These are phyloP conservation scores for Misgurnus mizolepis DNA, from an alignment of 2,113 vertebrate genomes.

Conservation along the genomic window DNA sequence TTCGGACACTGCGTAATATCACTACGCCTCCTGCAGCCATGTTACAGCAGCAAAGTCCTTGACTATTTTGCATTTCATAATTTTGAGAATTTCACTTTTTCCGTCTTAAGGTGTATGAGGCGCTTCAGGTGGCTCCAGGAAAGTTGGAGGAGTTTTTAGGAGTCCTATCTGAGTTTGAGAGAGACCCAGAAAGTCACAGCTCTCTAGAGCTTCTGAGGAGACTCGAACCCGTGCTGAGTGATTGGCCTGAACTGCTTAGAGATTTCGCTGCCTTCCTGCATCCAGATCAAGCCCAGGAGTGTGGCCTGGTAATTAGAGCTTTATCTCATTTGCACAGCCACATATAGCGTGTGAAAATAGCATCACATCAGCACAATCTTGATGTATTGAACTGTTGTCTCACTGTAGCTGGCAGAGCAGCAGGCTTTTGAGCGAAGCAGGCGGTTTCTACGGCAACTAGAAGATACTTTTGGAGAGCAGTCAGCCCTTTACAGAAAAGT, in stretches of 20 bases:
- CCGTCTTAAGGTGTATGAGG: slow-evolving; percentile 80
- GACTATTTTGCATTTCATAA: background rate
- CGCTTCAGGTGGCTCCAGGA: slow-evolving; percentile 73
- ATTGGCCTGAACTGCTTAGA: slow-evolving; percentile 85
- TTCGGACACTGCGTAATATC: too few relatives aligned
- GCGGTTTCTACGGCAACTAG: slow-evolving; percentile 82
- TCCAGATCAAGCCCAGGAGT: slow-evolving; percentile 81
- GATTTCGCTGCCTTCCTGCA: slow-evolving; percentile 90
- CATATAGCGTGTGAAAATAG: background rate
- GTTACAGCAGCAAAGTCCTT: too few relatives aligned
- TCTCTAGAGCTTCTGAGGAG: slow-evolving; percentile 76
- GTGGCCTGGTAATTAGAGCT: slow-evolving; percentile 80
- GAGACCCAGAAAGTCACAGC: slow-evolving; percentile 58
- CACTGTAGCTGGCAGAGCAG: slow-evolving; percentile 83
- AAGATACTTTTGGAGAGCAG: slow-evolving; percentile 83
- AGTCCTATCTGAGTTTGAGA: slow-evolving; percentile 81
- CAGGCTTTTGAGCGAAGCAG: slow-evolving; percentile 89
- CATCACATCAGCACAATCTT: too few relatives aligned
- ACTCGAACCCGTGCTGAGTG: slow-evolving; percentile 71
- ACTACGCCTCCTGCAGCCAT: too few relatives aligned
- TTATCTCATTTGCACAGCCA: background rate
- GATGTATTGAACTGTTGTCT: background rate
- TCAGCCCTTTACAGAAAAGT: slow-evolving; percentile 85
- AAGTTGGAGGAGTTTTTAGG: slow-evolving; percentile 82
- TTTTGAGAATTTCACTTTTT: background rate